Evolutionary conservation across 1,140 invertebrate species (phyloP).

Genomic region (Eciton burchellii): DNA sequence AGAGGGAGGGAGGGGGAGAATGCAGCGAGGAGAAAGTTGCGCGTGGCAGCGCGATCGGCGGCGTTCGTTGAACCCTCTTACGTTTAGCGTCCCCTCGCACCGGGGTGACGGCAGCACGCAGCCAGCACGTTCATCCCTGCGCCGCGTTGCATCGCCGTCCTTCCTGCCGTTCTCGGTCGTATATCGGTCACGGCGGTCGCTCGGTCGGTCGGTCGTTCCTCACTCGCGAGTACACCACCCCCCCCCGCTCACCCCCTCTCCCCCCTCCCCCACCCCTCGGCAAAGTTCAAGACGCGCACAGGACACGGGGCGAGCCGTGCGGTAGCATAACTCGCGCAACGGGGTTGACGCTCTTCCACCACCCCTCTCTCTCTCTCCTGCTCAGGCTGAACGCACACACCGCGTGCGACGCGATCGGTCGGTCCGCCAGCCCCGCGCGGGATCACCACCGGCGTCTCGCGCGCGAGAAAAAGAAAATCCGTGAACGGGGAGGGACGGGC

Average conservation of each 20-base stretch:
- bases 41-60: constrained; percentile 55
- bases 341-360: neutral
- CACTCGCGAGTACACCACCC: no score
- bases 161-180: constrained; percentile 5
- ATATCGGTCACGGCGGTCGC: constrained; percentile 22
- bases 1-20: neutral
- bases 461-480: neutral
- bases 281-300: constrained; percentile 31
- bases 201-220: neutral
- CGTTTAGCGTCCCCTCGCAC: constrained; percentile 69
- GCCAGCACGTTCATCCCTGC: constrained; percentile 68
- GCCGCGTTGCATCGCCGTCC: constrained; percentile 56
- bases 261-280: neutral
- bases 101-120: constrained; percentile 62
- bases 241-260: neutral
- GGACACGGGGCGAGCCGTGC: constrained; percentile 22
- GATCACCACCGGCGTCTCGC: neutral
- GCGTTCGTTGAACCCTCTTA: constrained; percentile 74
- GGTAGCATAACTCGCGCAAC: constrained; percentile 36
- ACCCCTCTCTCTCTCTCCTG: neutral
- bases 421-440: constrained; percentile 30
- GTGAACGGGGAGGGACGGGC: neutral
- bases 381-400: constrained; percentile 1
- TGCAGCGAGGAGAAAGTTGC: constrained; percentile 34
- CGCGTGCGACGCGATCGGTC: constrained; percentile 29